Evolutionary conservation across 2,113 vertebrate genomes (phyloP), one percentile per base, ranked within the genome.

Genomic region (Galeopterus variegatus): DNA sequence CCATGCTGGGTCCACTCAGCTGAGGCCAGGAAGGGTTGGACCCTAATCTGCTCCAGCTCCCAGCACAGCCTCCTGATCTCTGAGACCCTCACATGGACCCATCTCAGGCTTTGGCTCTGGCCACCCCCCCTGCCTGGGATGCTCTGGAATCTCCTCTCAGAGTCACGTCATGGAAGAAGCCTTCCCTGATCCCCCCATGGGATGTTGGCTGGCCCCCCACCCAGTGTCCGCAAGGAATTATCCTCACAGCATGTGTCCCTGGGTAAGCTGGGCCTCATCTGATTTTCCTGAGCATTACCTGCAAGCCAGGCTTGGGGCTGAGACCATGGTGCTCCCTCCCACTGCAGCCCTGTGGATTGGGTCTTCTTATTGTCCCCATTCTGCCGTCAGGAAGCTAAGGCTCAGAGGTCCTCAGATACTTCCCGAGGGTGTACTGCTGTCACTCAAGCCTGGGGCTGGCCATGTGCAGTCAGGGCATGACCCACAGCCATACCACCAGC

Each of bases 191-290:
- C 8, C 15, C 17, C n/a, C 2, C 23, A 0, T 5, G 9, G 24
- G 12, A 21, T 28, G 28, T 24, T 13, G 36, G 56, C 76, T 14
- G 17, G 23, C 65, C 60, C 28, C 4, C 24, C 88, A 52, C 45
- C 67, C 5, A 10, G 11, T 18, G 41, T 8, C 31, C 11, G 0
- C 23, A 8, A 3, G 4, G 67, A 18, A 8, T 33, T 54, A 6
- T 56, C 52, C 41, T 52, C 6, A 1, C 54, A 4, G 17, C 1
- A 2, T 1, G 2, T 5, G 7, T 33, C n/a, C 70, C 10, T 6
- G 41, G 4, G 41, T 24, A 45, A 73, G 23, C 70, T 2, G 0
- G 70, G 11, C 70, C 41, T 41, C 12, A 41, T 41, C 41, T 41
- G 41, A 8, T 52, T 52, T 26, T 9, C 60, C 15, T 45, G 18